Percentiles rank a stretch among this genome's conserved stretches.
Evolutionary conservation across 2,797 vertebrate species (phyloP).

Genomic region (Dendrocincla tyrannina): DNA sequence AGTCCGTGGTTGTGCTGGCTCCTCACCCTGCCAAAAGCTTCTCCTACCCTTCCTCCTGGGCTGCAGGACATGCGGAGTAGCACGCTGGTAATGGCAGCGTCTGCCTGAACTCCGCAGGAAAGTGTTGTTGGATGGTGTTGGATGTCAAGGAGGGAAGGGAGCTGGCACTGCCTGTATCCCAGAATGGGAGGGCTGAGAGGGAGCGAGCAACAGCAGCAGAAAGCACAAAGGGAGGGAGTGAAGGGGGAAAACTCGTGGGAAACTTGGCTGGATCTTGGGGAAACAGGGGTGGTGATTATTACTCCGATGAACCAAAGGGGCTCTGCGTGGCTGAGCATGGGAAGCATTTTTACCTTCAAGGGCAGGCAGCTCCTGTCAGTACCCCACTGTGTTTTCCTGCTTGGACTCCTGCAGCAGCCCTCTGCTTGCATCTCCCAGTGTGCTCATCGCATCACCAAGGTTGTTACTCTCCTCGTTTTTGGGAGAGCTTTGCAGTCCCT

Average conservation of each 20-base stretch:
- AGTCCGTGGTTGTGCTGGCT: neutral
- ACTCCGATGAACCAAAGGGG: rapidly evolving
- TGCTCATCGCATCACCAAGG: rapidly evolving
- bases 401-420: neutral
- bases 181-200: constrained; percentile 2
- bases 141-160: constrained; percentile 46
- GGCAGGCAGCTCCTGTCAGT: neutral
- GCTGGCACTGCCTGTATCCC: neutral
- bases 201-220: neutral
- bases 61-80: constrained; percentile 44
- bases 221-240: neutral
- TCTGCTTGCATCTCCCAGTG: neutral
- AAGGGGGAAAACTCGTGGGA: neutral
- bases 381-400: rapidly evolving
- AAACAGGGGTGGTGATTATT: neutral
- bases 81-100: constrained; percentile 51
- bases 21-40: neutral
- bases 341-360: neutral
- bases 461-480: neutral
- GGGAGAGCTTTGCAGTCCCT: neutral
- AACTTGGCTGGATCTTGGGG: neutral
- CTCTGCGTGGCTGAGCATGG: rapidly evolving
- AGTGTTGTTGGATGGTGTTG: constrained; percentile 52
- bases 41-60: neutral
- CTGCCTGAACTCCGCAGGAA: constrained; percentile 33